Evolutionary conservation across 1,140 invertebrate genomes (phyloP).

Genomic region (Heliconius eleuchia): DNA sequence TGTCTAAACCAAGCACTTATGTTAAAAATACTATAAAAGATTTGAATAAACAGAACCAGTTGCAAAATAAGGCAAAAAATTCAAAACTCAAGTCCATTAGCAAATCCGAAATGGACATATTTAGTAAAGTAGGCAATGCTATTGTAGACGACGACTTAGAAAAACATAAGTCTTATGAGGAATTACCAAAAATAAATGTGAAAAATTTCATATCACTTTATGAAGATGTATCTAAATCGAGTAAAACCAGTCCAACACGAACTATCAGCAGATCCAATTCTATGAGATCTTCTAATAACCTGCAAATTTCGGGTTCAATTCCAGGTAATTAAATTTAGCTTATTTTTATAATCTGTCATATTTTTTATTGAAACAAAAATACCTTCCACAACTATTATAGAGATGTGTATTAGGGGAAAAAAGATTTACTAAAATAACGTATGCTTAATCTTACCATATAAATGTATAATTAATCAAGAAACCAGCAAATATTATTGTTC

Average conservation of each 20-base stretch:
- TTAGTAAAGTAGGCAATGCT: slow-evolving; percentile 56
- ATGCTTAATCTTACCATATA: too few species aligned
- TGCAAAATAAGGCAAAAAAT: slow-evolving; percentile 25
- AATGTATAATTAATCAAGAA: too few species aligned
- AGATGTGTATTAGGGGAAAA: too few species aligned
- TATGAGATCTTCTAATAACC: slow-evolving; percentile 17
- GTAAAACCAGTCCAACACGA: slow-evolving; percentile 43
- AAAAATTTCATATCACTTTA: slow-evolving; percentile 72
- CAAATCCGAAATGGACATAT: slow-evolving; percentile 78
- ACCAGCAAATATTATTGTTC: too few species aligned
- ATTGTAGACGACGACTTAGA: slow-evolving; percentile 54
- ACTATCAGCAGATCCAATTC: slow-evolving; percentile 29
- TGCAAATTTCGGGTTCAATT: slow-evolving; percentile 48
- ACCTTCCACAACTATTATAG: too few species aligned
- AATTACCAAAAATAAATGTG: slow-evolving; percentile 70
- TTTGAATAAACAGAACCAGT: slow-evolving; percentile 35
- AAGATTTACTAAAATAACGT: too few species aligned
- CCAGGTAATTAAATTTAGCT: slow-evolving; percentile 43
- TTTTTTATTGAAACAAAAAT: neutral
- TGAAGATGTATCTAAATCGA: slow-evolving; percentile 64
- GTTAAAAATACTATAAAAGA: slow-evolving; percentile 43
- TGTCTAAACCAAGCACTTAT: slow-evolving; percentile 21
- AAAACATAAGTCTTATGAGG: slow-evolving; percentile 74
- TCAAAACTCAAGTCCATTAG: slow-evolving; percentile 60
- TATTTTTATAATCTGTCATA: neutral